These are phyloP conservation scores for Uloborus diversus DNA, from an alignment of 1,140 invertebrate genomes.

Conservation along the genomic window DNA sequence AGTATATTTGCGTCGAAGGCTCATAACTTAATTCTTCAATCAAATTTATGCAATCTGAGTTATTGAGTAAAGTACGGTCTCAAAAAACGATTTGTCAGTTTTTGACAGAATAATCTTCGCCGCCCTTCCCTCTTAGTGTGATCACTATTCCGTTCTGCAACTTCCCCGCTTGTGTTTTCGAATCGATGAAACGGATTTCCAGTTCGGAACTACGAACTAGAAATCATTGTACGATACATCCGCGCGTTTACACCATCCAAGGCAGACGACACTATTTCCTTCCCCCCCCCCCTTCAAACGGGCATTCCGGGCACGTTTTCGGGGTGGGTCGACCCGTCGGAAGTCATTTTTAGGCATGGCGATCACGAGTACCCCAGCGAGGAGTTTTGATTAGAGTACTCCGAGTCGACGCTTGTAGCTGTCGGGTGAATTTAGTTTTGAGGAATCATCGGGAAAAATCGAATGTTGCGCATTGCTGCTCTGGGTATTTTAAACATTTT, in stretches of 20 bases:
- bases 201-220: slow-evolving; percentile 15
- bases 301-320: slow-evolving; percentile 16
- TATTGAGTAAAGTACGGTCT: too few relatives aligned
- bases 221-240: slow-evolving; percentile 39
- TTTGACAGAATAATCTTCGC: slow-evolving; percentile 13
- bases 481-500: neutral
- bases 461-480: neutral
- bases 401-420: slow-evolving; percentile 40
- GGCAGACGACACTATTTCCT: neutral
- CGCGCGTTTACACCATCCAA: slow-evolving; percentile 13
- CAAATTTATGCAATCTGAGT: too few relatives aligned
- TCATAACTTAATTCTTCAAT: too few relatives aligned
- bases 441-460: slow-evolving; percentile 16
- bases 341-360: slow-evolving; percentile 50
- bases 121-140: neutral
- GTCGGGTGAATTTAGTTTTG: slow-evolving; percentile 42
- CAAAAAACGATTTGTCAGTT: slow-evolving; percentile 25
- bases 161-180: slow-evolving; percentile 5
- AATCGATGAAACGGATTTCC: slow-evolving; percentile 43
- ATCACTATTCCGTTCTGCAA: neutral
- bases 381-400: slow-evolving; percentile 50
- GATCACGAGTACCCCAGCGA: slow-evolving; percentile 19
- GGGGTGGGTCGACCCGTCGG: neutral
- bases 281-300: neutral
- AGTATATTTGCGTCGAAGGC: too few relatives aligned